Conservation (phyloP, 2,888 invertebrate species). For the Volucella bombylans region DNA sequence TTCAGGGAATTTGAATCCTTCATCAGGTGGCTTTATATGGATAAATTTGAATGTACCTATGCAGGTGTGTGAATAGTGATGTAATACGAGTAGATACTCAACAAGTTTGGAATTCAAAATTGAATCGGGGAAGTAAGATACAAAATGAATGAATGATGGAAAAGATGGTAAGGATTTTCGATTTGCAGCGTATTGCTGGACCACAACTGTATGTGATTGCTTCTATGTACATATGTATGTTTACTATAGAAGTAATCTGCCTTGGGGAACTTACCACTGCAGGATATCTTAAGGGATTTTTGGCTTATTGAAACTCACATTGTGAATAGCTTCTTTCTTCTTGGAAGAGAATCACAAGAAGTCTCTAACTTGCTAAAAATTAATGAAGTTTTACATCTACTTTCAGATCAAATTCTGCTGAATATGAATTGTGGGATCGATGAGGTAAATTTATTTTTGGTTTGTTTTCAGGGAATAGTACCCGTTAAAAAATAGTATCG, state of each 20-base stretch:
- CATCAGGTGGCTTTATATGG: constrained; percentile 5
- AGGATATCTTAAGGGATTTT: too few species aligned
- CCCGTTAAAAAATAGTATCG: too few species aligned
- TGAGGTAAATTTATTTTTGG: too few species aligned
- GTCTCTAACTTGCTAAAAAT: too few species aligned
- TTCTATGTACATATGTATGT: constrained; percentile 19
- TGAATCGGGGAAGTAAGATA: constrained; percentile 21
- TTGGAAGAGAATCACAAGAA: too few species aligned
- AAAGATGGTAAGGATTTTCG: not conserved
- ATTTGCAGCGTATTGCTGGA: constrained; percentile 5
- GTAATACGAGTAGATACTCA: constrained; percentile 30
- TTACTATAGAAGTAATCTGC: constrained; percentile 31
- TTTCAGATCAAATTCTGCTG: too few species aligned
- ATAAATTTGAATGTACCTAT: not conserved
- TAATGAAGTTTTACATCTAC: too few species aligned
- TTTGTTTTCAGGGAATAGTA: too few species aligned
- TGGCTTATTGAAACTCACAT: too few species aligned
- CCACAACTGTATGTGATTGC: constrained; percentile 23
- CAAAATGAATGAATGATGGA: constrained; percentile 7
- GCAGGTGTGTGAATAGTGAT: constrained; percentile 13
- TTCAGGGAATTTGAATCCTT: constrained; percentile 35
- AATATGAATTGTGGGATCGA: too few species aligned
- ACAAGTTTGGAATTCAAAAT: constrained; percentile 46
- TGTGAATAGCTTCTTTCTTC: too few species aligned
- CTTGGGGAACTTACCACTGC: too few species aligned